Conservation (phyloP, 1,140 invertebrate species). For the Holotrichia oblita region DNA sequence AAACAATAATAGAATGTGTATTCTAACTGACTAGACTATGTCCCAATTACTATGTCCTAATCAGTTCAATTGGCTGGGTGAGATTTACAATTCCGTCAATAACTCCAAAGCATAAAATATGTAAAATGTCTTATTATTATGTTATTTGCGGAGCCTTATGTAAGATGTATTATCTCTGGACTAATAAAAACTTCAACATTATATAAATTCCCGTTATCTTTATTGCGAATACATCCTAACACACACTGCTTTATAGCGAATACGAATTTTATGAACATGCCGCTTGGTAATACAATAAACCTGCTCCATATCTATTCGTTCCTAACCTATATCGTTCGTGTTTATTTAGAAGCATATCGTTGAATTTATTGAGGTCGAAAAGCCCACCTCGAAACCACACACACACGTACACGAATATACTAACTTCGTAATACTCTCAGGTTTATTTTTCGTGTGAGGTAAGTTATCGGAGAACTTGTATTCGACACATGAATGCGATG, state of each 20-base stretch:
- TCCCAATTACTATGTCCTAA: too few species aligned
- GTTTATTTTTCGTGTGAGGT: constrained; percentile 15
- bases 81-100: background rate
- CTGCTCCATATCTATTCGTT: constrained; percentile 11
- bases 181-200: constrained; percentile 15
- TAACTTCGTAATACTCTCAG: constrained; percentile 4
- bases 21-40: too few species aligned
- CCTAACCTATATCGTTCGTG: background rate
- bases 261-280: constrained; percentile 17
- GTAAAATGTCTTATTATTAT: background rate
- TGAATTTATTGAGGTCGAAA: constrained; percentile 25
- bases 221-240: constrained; percentile 1
- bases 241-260: constrained; percentile 8
- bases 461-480: constrained; percentile 6
- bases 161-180: background rate
- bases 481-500: background rate
- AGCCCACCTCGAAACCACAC: background rate
- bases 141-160: background rate
- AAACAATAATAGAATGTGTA: too few species aligned
- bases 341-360: constrained; percentile 3
- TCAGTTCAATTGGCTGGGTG: too few species aligned
- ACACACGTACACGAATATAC: too few species aligned
- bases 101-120: background rate
- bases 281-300: constrained; percentile 22
- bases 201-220: constrained; percentile 22